Conservation (phyloP, 2,797 vertebrate species). For the Paedocypris micromegethes region DNA sequence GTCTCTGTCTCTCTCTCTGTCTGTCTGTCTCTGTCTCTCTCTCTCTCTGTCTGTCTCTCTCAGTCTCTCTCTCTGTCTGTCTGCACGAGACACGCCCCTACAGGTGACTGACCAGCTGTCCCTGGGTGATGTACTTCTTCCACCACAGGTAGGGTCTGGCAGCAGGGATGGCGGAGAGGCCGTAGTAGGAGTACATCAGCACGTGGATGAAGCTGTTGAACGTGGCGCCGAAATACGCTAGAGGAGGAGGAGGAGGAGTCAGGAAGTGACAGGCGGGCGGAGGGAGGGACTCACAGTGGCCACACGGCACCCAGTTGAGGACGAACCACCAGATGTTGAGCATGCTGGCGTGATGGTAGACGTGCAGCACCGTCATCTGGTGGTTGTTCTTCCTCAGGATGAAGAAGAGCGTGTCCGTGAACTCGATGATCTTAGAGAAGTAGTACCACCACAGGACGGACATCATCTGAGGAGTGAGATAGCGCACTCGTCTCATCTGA, state of each 20-base stretch:
- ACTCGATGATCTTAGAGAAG: slow-evolving; percentile 96
- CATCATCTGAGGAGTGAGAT: slow-evolving; percentile 71
- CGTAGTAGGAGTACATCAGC: slow-evolving; percentile 97
- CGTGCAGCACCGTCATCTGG: slow-evolving; percentile 92
- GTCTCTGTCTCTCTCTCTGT: too few relatives aligned
- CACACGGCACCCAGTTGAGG: slow-evolving; percentile 98
- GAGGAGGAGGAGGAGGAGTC: background rate
- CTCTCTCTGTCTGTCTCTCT: too few relatives aligned
- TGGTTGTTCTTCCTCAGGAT: slow-evolving; percentile 94
- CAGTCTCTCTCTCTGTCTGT: too few relatives aligned
- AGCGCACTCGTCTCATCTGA: background rate
- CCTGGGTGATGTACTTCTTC: slow-evolving; percentile 98
- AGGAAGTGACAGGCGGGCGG: background rate
- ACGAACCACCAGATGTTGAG: slow-evolving; percentile 99
- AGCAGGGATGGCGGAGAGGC: slow-evolving; percentile 85
- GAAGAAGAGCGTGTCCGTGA: slow-evolving; percentile 99
- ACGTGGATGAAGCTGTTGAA: slow-evolving; percentile 96
- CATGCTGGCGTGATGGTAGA: slow-evolving; percentile 93
- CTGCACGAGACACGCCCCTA: too few relatives aligned
- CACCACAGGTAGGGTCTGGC: slow-evolving; percentile 96
- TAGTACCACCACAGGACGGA: slow-evolving; percentile 97
- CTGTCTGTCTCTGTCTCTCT: too few relatives aligned
- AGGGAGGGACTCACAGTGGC: slow-evolving; percentile 84
- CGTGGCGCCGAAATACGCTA: slow-evolving; percentile 90
- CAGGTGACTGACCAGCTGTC: slow-evolving; percentile 84